phyloP scores from a whole-genome alignment of 1,140 invertebrate genomes.

The Armadillidium nasatum region DNA sequence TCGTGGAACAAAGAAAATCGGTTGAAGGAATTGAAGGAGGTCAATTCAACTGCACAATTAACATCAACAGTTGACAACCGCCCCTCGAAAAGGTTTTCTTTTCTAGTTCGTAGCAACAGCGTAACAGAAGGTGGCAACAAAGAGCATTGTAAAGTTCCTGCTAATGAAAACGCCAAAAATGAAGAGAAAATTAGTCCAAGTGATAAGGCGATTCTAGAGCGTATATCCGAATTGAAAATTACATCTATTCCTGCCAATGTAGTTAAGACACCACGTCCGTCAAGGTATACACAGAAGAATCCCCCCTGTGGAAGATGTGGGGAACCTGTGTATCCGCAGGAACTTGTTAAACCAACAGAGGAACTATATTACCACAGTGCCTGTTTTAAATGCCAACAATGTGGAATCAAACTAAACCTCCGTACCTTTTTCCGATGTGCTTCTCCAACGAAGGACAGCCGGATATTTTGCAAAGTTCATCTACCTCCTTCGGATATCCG shows the following conservation, averaged over 20 bases:
- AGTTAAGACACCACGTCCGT: constrained; percentile 30
- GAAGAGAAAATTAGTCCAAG: constrained; percentile 32
- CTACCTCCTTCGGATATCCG: constrained; percentile 38
- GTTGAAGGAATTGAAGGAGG: neutral
- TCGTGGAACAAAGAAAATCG: constrained; percentile 1
- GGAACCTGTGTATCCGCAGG: constrained; percentile 47
- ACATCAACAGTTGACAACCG: constrained; percentile 34
- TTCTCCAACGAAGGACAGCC: constrained; percentile 33
- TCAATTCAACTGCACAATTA: constrained; percentile 4
- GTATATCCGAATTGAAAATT: constrained; percentile 36
- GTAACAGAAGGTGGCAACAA: neutral
- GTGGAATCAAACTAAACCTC: constrained; percentile 48
- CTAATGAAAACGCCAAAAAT: neutral
- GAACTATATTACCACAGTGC: constrained; percentile 47
- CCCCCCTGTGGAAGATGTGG: constrained; percentile 49
- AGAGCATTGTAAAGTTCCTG: constrained; percentile 22
- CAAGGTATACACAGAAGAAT: too few species aligned
- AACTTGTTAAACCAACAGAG: constrained; percentile 46
- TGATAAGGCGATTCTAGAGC: constrained; percentile 43
- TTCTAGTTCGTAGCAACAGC: constrained; percentile 40
- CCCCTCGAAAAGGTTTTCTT: constrained; percentile 43
- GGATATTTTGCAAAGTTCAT: constrained; percentile 42
- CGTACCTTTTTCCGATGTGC: constrained; percentile 49
- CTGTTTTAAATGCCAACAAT: constrained; percentile 48
- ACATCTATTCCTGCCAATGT: constrained; percentile 25